Evolutionary conservation across 2,113 vertebrate species (phyloP).

Genomic region (Paratilapia polleni): DNA sequence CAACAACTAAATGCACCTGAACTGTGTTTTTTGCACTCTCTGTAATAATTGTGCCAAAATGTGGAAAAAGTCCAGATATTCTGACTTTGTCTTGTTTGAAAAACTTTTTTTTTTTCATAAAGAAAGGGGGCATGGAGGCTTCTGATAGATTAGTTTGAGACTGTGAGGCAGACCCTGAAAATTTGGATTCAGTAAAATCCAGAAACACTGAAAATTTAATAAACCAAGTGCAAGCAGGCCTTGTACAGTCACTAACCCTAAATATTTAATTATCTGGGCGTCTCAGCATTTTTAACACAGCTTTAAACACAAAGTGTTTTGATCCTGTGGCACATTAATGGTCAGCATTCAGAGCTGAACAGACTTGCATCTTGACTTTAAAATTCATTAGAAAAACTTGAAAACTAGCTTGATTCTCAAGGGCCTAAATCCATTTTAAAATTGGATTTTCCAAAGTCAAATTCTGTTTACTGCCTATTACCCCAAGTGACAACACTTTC

Average conservation of each 20-base stretch:
- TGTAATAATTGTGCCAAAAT: too few species aligned
- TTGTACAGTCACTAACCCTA: background rate
- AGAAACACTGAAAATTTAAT: too few species aligned
- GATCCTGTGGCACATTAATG: background rate
- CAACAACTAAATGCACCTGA: too few species aligned
- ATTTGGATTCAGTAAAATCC: too few species aligned
- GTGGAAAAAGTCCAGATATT: too few species aligned
- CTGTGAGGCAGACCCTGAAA: too few species aligned
- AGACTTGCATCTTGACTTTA: background rate
- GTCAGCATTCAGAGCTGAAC: background rate
- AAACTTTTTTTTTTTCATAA: too few species aligned
- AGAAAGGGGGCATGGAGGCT: too few species aligned
- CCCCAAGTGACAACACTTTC: background rate
- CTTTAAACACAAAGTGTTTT: background rate
- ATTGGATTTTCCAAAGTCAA: background rate
- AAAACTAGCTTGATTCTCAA: background rate
- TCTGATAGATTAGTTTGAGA: too few species aligned
- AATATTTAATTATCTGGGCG: background rate
- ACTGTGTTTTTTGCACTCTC: too few species aligned
- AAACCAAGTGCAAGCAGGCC: too few species aligned
- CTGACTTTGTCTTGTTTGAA: too few species aligned
- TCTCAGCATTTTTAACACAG: background rate
- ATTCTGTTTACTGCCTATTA: background rate
- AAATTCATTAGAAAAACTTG: background rate
- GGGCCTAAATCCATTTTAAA: background rate